Conservation (phyloP, 1,140 invertebrate species). For the Littorina saxatilis region DNA sequence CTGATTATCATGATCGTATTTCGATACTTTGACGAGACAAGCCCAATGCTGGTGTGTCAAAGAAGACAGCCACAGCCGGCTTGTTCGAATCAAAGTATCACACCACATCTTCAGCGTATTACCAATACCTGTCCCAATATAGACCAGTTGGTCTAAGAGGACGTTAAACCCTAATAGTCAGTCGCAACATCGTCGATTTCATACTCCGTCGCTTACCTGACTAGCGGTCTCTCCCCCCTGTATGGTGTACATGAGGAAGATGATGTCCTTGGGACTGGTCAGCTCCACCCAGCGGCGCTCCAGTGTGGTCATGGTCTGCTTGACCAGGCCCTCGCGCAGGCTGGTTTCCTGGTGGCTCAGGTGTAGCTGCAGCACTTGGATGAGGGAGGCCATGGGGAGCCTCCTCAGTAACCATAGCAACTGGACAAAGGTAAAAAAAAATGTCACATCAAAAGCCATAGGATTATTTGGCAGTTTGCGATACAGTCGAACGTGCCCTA, state of each 20-base stretch:
- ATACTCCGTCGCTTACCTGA: neutral
- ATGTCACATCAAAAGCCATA: neutral
- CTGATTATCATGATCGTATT: no score
- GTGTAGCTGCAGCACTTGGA: slow-evolving; percentile 24
- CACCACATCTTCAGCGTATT: no score
- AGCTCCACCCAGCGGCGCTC: slow-evolving; percentile 32
- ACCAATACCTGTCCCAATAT: no score
- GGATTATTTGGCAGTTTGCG: no score
- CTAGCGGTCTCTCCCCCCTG: neutral
- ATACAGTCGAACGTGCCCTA: neutral
- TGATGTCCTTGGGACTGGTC: slow-evolving; percentile 26
- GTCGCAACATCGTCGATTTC: no score
- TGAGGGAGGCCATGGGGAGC: neutral
- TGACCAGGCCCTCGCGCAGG: neutral
- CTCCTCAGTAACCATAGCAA: slow-evolving; percentile 8
- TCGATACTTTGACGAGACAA: no score
- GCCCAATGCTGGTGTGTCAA: no score
- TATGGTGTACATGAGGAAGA: slow-evolving; percentile 28
- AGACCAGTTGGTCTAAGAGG: no score
- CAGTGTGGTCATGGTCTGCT: neutral
- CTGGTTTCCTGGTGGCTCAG: slow-evolving; percentile 1
- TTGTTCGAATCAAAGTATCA: no score
- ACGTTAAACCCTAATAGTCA: no score
- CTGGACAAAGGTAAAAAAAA: neutral
- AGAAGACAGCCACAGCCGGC: no score